A percentile compares a stretch with the other conserved stretches of the same genome.
These are phyloP conservation scores for Rhineura floridana DNA, from an alignment of 2,113 vertebrate species.

Conservation along the genomic window DNA sequence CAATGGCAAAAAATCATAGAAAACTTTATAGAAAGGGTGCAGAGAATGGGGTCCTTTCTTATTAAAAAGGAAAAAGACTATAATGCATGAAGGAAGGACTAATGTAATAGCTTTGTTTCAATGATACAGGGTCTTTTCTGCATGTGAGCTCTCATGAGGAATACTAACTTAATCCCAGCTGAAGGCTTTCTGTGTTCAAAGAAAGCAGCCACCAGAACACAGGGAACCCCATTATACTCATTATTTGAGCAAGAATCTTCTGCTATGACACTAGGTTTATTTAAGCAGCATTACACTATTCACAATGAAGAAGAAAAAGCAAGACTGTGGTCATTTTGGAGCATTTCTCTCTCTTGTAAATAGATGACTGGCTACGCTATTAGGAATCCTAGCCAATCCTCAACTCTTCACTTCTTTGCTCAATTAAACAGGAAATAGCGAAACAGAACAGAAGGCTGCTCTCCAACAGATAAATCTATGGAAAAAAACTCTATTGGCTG, in stretches of 20 bases:
- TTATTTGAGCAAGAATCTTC: conserved; percentile 45
- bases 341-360: conserved; percentile 56
- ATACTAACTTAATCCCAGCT: conserved; percentile 35
- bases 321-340: conserved; percentile 51
- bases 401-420: conserved; percentile 52
- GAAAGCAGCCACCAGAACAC: conserved; percentile 35
- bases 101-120: conserved; percentile 14
- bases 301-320: conserved; percentile 1
- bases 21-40: not conserved
- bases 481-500: conserved; percentile 43
- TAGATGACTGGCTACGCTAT: conserved; percentile 44
- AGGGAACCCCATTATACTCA: conserved; percentile 52
- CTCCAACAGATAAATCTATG: conserved; percentile 44
- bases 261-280: conserved; percentile 60
- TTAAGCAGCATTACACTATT: conserved; percentile 58
- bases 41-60: not conserved
- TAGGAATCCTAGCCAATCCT: conserved; percentile 60
- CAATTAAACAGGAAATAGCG: conserved; percentile 54
- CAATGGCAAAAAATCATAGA: not conserved
- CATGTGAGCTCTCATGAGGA: not conserved
- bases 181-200: conserved; percentile 20
- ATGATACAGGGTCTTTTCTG: conserved; percentile 1
- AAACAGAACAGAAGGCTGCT: conserved; percentile 50
- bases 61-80: conserved; percentile 14
- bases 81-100: conserved; percentile 43